Evolutionary conservation across 2,113 vertebrate genomes (phyloP), one percentile per base, ranked within the genome.

Genomic region (Chionis minor): DNA sequence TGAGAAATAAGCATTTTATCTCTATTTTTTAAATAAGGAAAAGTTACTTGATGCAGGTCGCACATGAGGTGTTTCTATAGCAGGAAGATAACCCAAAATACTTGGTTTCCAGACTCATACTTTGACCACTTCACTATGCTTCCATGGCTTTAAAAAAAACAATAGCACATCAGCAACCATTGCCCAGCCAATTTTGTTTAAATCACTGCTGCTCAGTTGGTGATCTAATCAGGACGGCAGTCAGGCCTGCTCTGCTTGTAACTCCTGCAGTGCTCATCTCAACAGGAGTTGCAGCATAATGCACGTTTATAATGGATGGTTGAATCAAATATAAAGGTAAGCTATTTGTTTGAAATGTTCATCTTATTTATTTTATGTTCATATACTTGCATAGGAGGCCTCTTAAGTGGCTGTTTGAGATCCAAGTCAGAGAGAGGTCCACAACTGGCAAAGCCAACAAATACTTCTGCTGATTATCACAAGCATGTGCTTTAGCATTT

Each of bases 271-370:
- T 0, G 49, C n/a, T 97, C 72, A 4, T 52, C 96, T 93, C 94
- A 23, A 84, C 51, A 35, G 97, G 97, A 92, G 54, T 12, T 93
- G 71, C 86, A 91, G 93, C 92, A 93, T 92, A 97, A 96, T 86
- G 88, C 94, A 71, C 7, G 30, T 81, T 91, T 67, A 92, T 70
- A 97, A 96, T 93, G 94, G 91, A 97, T 75, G 94, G 81, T 19
- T 96, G 92, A 96, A 97, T 79, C 87, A 94, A 65, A 98, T 98
- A 96, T 86, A 97, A 97, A 98, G 94, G 93, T 88, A 94, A 98
- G 55, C 63, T 94, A 71, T 91, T 97, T 93, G 88, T 94, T 97
- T 95, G 93, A 96, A 97, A 93, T 3, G 3, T 73, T 92, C 77
- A 75, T 93, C 65, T 72, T 32, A 96, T 95, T 74, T 59, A 96